Percentiles rank a stretch among this genome's conserved stretches.
These are phyloP conservation scores for Heliconius ismenius DNA, from an alignment of 2,888 invertebrate species.

Conservation along the genomic window DNA sequence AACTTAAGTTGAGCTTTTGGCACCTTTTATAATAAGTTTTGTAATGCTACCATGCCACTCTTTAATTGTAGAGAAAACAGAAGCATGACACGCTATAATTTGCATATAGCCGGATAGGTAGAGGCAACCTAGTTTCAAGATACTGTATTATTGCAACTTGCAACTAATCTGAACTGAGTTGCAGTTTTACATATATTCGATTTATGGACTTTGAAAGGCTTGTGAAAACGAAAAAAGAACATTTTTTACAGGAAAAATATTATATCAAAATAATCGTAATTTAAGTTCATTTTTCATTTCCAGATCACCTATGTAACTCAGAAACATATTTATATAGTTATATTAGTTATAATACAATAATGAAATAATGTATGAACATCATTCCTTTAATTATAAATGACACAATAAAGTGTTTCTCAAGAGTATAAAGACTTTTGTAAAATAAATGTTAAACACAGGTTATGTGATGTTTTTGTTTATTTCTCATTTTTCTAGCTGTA, in stretches of 20 bases:
- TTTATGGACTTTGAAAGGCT: background rate
- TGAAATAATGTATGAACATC: background rate
- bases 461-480: background rate
- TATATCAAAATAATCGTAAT: background rate
- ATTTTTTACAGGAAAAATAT: background rate
- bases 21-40: background rate
- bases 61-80: background rate
- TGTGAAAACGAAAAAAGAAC: background rate
- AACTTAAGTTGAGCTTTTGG: background rate
- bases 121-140: background rate
- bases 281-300: background rate
- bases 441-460: constrained; percentile 9
- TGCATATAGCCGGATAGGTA: background rate
- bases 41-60: background rate
- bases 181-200: no score
- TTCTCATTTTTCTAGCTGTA: background rate
- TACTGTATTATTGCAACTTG: background rate
- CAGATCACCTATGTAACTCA: background rate
- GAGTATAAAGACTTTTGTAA: constrained; percentile 18
- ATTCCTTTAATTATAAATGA: constrained; percentile 13
- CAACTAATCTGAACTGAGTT: no score
- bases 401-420: background rate
- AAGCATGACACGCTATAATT: background rate
- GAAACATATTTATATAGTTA: background rate
- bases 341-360: background rate